Percentiles rank a stretch among this genome's conserved stretches.
These are phyloP conservation scores for Sitophilus oryzae DNA, from an alignment of 1,140 invertebrate species.

Conservation along the genomic window DNA sequence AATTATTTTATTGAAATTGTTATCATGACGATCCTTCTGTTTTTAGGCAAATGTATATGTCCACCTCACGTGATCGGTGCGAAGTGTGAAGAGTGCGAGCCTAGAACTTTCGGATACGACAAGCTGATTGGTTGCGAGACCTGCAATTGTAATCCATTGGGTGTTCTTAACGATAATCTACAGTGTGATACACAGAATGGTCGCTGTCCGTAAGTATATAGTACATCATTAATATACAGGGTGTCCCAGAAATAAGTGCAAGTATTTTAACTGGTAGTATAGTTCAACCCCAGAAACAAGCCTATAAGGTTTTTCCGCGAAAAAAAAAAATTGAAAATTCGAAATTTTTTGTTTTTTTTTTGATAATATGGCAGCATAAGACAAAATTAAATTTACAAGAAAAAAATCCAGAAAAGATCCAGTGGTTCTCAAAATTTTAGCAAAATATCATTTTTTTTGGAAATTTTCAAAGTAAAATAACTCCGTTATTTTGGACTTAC, in stretches of 20 bases:
- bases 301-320: too few species aligned
- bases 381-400: too few species aligned
- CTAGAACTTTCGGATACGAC: constrained; percentile 91
- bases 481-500: too few species aligned
- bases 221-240: background rate
- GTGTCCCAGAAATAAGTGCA: background rate
- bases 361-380: too few species aligned
- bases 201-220: constrained; percentile 63
- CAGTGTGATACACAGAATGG: constrained; percentile 87
- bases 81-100: constrained; percentile 81
- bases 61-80: constrained; percentile 75
- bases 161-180: constrained; percentile 67
- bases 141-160: constrained; percentile 82
- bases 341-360: background rate
- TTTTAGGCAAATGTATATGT: constrained; percentile 69
- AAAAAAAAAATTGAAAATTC: background rate
- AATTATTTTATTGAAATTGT: background rate
- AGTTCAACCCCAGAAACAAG: too few species aligned
- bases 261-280: too few species aligned
- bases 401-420: too few species aligned
- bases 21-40: too few species aligned
- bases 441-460: too few species aligned
- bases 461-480: too few species aligned
- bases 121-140: constrained; percentile 91
- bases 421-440: too few species aligned